phyloP scores from a whole-genome alignment of 1,140 invertebrate species.

The Nebria ingens region DNA sequence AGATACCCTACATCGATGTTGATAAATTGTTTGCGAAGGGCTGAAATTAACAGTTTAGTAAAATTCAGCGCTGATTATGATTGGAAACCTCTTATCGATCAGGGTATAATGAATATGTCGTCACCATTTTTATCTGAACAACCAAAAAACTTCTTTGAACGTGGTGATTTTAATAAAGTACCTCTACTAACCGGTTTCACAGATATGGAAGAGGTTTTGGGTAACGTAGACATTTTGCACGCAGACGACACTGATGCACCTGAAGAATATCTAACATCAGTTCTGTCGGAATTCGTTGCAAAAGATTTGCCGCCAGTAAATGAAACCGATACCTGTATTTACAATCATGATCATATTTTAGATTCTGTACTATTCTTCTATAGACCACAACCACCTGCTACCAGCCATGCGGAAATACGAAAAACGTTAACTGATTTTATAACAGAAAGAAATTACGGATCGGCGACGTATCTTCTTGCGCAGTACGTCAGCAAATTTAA shows the following conservation, averaged over 20 bases:
- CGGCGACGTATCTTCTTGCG: slow-evolving; percentile 54
- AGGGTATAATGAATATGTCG: slow-evolving; percentile 52
- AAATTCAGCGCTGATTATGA: slow-evolving; percentile 49
- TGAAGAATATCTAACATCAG: slow-evolving; percentile 43
- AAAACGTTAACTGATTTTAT: slow-evolving; percentile 54
- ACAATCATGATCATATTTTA: slow-evolving; percentile 56
- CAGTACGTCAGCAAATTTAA: slow-evolving; percentile 47
- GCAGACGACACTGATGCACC: slow-evolving; percentile 41
- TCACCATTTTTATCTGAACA: slow-evolving; percentile 53
- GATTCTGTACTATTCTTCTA: slow-evolving; percentile 68
- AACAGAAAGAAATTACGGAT: slow-evolving; percentile 61
- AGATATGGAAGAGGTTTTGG: slow-evolving; percentile 64
- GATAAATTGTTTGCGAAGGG: slow-evolving; percentile 54
- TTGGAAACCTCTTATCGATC: slow-evolving; percentile 67
- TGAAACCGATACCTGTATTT: slow-evolving; percentile 52
- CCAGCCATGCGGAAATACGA: slow-evolving; percentile 44
- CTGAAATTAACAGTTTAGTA: slow-evolving; percentile 45
- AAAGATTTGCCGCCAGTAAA: slow-evolving; percentile 42
- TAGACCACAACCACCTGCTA: slow-evolving; percentile 40
- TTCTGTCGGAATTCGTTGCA: slow-evolving; percentile 48
- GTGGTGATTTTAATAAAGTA: slow-evolving; percentile 47
- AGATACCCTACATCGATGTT: slow-evolving; percentile 48
- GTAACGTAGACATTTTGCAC: slow-evolving; percentile 42
- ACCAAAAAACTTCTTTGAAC: slow-evolving; percentile 48
- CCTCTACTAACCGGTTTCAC: slow-evolving; percentile 63